Evolutionary conservation across 2,797 vertebrate genomes (phyloP).

Genomic region (Tamandua tetradactyla): DNA sequence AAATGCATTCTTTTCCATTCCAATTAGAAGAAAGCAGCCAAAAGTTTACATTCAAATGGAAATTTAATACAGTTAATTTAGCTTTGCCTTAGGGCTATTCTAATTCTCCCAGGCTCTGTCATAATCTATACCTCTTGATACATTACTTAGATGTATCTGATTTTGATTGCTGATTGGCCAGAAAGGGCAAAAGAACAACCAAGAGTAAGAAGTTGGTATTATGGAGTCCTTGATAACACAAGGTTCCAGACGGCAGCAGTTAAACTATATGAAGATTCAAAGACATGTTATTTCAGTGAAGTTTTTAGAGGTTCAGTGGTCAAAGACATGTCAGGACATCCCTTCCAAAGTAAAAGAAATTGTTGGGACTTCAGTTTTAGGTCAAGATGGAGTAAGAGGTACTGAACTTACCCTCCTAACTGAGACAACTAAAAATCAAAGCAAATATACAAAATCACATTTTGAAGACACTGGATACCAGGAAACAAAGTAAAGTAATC

Average conservation of each 20-base stretch:
- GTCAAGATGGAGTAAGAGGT: neutral
- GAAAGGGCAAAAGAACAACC: neutral
- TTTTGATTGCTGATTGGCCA: neutral
- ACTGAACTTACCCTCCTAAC: neutral
- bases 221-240: neutral
- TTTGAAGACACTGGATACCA: slow-evolving; percentile 18
- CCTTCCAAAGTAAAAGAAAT: neutral
- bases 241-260: neutral
- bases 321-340: neutral
- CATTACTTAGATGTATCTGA: slow-evolving; percentile 23
- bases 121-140: slow-evolving; percentile 9
- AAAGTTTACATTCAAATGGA: neutral
- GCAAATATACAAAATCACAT: neutral
- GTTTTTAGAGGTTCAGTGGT: neutral
- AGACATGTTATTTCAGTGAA: neutral
- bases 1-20: neutral
- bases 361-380: slow-evolving; percentile 5
- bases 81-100: neutral
- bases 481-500: neutral
- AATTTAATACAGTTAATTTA: neutral
- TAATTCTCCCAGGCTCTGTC: neutral
- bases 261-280: neutral
- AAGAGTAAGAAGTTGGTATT: neutral
- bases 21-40: neutral
- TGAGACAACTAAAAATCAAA: slow-evolving; percentile 40